These are phyloP conservation scores for Galeopsomyia nigrocyanea DNA, from an alignment of 2,888 invertebrate genomes.

Conservation along the genomic window DNA sequence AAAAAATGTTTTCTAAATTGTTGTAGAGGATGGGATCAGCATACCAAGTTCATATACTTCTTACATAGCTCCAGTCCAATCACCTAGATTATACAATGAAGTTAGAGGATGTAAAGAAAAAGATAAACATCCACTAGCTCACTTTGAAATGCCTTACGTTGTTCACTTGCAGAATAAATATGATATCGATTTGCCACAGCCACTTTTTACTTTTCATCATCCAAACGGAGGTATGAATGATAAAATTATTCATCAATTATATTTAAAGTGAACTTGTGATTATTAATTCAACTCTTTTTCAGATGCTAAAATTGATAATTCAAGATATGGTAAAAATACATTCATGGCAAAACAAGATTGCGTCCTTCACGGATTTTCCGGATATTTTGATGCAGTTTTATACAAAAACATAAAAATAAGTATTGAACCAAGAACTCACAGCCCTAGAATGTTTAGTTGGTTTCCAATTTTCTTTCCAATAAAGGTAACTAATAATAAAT, in stretches of 20 bases:
- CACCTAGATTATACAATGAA: slow-evolving; percentile 87
- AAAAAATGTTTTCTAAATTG: slow-evolving; percentile 11
- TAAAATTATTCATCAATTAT: slow-evolving; percentile 10
- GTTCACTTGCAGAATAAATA: slow-evolving; percentile 91
- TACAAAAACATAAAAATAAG: slow-evolving; percentile 89
- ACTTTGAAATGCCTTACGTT: slow-evolving; percentile 90
- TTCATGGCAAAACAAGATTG: slow-evolving; percentile 83
- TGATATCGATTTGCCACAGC: slow-evolving; percentile 80
- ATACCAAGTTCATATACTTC: slow-evolving; percentile 93
- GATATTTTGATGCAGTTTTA: slow-evolving; percentile 92
- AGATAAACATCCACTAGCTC: slow-evolving; percentile 71
- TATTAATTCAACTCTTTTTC: slow-evolving; percentile 47
- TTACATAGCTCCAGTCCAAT: slow-evolving; percentile 93
- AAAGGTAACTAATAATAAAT: slow-evolving; percentile 71
- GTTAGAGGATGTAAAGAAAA: slow-evolving; percentile 72
- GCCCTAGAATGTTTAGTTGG: slow-evolving; percentile 96
- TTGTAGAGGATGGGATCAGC: slow-evolving; percentile 85
- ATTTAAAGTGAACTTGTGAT: background rate
- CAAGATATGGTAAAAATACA: slow-evolving; percentile 77
- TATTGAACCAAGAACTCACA: slow-evolving; percentile 90
- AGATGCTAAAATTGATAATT: slow-evolving; percentile 76
- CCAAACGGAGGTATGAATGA: slow-evolving; percentile 79
- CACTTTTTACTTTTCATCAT: slow-evolving; percentile 90
- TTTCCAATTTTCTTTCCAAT: slow-evolving; percentile 97
- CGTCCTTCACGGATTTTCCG: slow-evolving; percentile 93